Evolutionary conservation across 2,888 invertebrate species (phyloP), one percentile per base, ranked within the genome.

Genomic region (Morpho helenor): DNA sequence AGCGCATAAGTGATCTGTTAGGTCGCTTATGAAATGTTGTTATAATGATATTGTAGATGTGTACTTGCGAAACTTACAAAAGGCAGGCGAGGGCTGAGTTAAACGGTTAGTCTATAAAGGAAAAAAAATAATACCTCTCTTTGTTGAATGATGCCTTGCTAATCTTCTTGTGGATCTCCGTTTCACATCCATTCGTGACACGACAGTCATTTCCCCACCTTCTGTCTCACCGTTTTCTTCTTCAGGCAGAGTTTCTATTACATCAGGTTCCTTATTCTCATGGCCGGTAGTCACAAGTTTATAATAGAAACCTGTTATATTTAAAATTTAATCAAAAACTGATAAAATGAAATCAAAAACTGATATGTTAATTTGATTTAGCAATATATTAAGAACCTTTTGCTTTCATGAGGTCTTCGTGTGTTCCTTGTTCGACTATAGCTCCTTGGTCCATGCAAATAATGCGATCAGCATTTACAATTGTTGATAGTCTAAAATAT

Each of bases 361-460:
- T 31, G 31, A 31, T 31, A 31, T 16, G 3, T 31, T 5, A 3
- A 31, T 31, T 31, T 31, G 31, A 31, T 31, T 43, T 6, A 8
- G 7, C 3, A 43, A 43, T 43, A 9, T 7, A n/a, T 43, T n/a
- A 7, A 45, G n/a, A 82, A 73, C 95, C 94, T 80, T 93, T 91
- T 22, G 87, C 83, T 52, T 91, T 91, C 91, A 96, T 93, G 4
- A 96, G 90, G 66, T 95, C 93, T 42, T 93, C 92, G 69, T 96
- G 96, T 4, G 94, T 94, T 43, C 96, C 96, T 76, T 93, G 91
- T 76, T 96, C 96, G 0, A 92, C 93, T 2, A 96, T 94, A 16
- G 84, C 76, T 9, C 96, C 96, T 69, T 95, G 93, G 72, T 95
- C 93, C 76, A 95, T 93, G 68, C 93, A 94, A 54, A 95, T 92